A percentile compares a stretch with the other conserved stretches of the same genome.
These are phyloP conservation scores for Monomorium pharaonis DNA, from an alignment of 1,140 invertebrate genomes.

Conservation along the genomic window DNA sequence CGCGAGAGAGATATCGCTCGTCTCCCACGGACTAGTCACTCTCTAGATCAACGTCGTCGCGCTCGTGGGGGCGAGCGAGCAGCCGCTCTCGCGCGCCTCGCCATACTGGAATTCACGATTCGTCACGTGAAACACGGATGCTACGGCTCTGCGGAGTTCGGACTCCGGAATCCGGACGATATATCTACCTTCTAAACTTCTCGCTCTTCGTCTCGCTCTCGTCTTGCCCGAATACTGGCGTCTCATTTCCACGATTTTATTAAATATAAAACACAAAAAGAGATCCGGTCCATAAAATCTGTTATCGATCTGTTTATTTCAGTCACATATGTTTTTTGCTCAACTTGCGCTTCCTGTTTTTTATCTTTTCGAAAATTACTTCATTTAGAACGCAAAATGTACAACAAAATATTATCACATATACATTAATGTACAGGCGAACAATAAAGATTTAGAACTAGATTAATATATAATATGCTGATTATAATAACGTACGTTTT, in stretches of 20 bases:
- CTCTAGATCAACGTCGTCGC: conserved; percentile 58
- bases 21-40: conserved; percentile 63
- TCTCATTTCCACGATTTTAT: background rate
- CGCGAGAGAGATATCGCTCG: conserved; percentile 70
- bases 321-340: background rate
- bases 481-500: background rate
- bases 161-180: too few species aligned
- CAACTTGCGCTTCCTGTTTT: background rate
- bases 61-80: background rate
- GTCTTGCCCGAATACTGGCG: background rate
- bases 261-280: background rate
- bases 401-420: too few species aligned
- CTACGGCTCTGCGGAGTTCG: too few species aligned
- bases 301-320: background rate
- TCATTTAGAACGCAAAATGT: background rate
- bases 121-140: background rate
- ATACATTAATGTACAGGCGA: too few species aligned
- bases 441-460: background rate
- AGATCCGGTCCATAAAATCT: background rate
- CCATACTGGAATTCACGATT: background rate
- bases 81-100: too few species aligned
- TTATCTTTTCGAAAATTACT: background rate
- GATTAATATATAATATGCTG: background rate
- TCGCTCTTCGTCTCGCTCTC: background rate
- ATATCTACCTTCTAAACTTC: too few species aligned